These are phyloP conservation scores for Liparis tanakae DNA, from an alignment of 2,797 vertebrate genomes.

Conservation along the genomic window DNA sequence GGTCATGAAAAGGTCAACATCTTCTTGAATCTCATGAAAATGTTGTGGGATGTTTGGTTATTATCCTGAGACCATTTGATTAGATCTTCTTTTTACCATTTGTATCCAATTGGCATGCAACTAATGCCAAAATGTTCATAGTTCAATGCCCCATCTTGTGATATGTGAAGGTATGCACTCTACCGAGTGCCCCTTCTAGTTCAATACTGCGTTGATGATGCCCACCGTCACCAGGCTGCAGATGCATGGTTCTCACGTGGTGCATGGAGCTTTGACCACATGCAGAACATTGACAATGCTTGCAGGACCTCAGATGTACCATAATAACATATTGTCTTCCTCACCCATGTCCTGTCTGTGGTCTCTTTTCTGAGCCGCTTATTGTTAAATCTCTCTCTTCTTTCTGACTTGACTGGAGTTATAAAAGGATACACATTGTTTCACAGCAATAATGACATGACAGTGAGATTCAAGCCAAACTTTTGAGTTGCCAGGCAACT, in stretches of 20 bases:
- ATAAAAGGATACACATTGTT: slow-evolving; percentile 65
- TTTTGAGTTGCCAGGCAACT: slow-evolving; percentile 71
- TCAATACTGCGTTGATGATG: too few species aligned
- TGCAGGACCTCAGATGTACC: slow-evolving; percentile 5
- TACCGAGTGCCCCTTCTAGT: too few species aligned
- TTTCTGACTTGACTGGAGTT: slow-evolving; percentile 46
- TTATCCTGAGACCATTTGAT: too few species aligned
- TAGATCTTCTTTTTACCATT: too few species aligned
- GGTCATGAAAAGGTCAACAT: too few species aligned
- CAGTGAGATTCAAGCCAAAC: slow-evolving; percentile 60
- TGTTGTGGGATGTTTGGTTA: too few species aligned
- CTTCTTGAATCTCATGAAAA: too few species aligned
- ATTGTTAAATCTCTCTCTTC: slow-evolving; percentile 24
- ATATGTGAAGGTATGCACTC: too few species aligned
- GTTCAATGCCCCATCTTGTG: too few species aligned
- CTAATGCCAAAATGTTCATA: too few species aligned
- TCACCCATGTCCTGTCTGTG: slow-evolving; percentile 11
- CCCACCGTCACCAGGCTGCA: not conserved
- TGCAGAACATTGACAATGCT: not conserved
- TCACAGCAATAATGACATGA: slow-evolving; percentile 65
- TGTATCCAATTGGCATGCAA: too few species aligned
- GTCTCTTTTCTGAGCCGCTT: slow-evolving; percentile 26
- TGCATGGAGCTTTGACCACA: slow-evolving; percentile 8
- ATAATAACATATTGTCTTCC: slow-evolving; percentile 28
- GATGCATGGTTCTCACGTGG: not conserved